Conservation (phyloP, 2,888 invertebrate genomes). For the Bibio marci region DNA sequence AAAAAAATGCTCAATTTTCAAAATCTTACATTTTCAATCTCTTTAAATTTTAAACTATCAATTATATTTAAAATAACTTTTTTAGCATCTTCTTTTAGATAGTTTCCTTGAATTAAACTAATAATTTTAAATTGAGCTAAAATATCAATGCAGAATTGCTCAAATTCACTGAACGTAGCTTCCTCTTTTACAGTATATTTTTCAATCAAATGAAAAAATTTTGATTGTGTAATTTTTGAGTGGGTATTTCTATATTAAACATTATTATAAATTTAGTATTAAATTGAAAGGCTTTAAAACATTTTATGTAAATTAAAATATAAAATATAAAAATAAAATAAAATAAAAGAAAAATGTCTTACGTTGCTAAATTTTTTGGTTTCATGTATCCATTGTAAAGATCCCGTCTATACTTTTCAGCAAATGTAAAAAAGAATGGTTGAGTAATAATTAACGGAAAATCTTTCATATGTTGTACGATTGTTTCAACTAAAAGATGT, state of each 20-base stretch:
- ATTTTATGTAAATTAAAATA: too few relatives aligned
- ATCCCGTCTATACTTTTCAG: too few relatives aligned
- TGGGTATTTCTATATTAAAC: too few relatives aligned
- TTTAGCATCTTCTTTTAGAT: conserved; percentile 42
- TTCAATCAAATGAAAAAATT: conserved; percentile 48
- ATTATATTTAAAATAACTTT: conserved; percentile 39
- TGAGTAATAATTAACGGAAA: too few relatives aligned
- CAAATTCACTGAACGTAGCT: conserved; percentile 41
- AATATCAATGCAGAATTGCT: conserved; percentile 38
- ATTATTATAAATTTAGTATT: too few relatives aligned
- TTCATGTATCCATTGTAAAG: too few relatives aligned
- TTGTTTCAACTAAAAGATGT: conserved; percentile 48
- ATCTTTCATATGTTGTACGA: conserved; percentile 45
- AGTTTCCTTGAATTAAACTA: conserved; percentile 65
- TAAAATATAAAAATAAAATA: too few relatives aligned
- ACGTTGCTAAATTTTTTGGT: conserved; percentile 54
- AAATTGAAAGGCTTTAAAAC: too few relatives aligned
- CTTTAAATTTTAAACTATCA: conserved; percentile 34
- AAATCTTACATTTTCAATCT: conserved; percentile 17
- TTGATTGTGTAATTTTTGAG: too few relatives aligned
- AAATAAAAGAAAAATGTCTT: too few relatives aligned
- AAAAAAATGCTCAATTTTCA: too few relatives aligned
- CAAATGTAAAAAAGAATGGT: too few relatives aligned
- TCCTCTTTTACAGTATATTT: conserved; percentile 39
- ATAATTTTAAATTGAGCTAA: conserved; percentile 49